Conservation (phyloP, 2,888 invertebrate genomes). For the Cantharis nigra region DNA sequence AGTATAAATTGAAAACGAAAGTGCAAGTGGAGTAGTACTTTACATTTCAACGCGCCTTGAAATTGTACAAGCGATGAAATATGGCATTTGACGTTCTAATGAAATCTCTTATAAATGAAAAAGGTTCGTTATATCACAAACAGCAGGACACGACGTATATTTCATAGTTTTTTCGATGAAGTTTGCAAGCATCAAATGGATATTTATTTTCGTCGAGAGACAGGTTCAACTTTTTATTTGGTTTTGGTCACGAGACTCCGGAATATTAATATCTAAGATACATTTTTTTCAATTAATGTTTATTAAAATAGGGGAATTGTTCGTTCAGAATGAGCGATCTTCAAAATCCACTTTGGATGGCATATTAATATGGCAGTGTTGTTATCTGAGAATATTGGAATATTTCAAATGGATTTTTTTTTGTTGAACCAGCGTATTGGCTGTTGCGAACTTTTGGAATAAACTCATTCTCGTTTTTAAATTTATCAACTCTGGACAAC, state of each 20-base stretch:
- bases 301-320: too few species aligned
- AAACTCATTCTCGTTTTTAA: too few species aligned
- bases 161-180: neutral
- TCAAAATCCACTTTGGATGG: too few species aligned
- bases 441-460: too few species aligned
- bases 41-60: neutral
- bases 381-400: too few species aligned
- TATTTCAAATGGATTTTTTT: too few species aligned
- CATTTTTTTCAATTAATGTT: too few species aligned
- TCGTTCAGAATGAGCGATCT: too few species aligned
- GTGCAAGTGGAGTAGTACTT: neutral
- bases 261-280: neutral
- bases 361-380: too few species aligned
- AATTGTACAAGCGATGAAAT: neutral
- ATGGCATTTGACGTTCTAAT: neutral
- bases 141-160: neutral
- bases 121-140: neutral
- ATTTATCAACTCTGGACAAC: too few species aligned
- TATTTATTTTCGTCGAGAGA: neutral
- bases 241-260: neutral
- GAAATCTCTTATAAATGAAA: neutral
- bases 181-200: neutral
- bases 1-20: neutral
- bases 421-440: too few species aligned
- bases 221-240: neutral